Evolutionary conservation across 2,113 vertebrate genomes (phyloP), one percentile per base, ranked within the genome.

Genomic region (Fregata magnificens): DNA sequence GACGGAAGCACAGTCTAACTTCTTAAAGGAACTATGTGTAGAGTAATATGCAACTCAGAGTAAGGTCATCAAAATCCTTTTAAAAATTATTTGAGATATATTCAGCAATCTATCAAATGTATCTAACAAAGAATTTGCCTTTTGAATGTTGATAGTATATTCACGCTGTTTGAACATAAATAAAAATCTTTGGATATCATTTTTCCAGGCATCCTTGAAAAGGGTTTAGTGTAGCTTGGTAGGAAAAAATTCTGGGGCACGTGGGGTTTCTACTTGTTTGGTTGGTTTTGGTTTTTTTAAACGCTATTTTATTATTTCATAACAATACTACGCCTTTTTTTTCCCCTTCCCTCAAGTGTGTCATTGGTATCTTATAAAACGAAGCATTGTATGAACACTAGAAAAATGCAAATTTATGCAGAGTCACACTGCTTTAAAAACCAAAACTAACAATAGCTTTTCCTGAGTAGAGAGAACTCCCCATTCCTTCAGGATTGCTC

Each of bases 321-420:
- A 87, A 87, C 49, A 92, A 73, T 58, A 50, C 45, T 50, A 22
- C 44, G 45, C 44, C 21, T 84, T 91, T 65, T 73, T 70, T 80
- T 72, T 3, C 0, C 36, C 5, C 58, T 82, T 88, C 25, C 47
- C 59, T 96, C 80, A 70, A 86, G 55, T n/a, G 42, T 81, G n/a
- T 86, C 16, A 11, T 78, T 83, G 72, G 17, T 66, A 34, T 95
- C 49, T 79, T 80, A 77, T 25, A 82, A 88, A 95, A 72, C 4
- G 9, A 89, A 91, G 49, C 52, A 61, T 66, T 88, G 50, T 88
- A 45, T 65, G 28, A 11, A 11, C 13, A 14, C 62, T 69, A 87
- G 34, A 53, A 73, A 90, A 83, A 95, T 92, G 88, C 66, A 93
- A 92, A 86, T 88, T 67, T 92, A 72, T 90, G 62, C 38, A 77